Percentiles rank a stretch among this genome's conserved stretches.
Evolutionary conservation across 2,797 vertebrate genomes (phyloP).

Genomic region (Geotrypetes seraphini): DNA sequence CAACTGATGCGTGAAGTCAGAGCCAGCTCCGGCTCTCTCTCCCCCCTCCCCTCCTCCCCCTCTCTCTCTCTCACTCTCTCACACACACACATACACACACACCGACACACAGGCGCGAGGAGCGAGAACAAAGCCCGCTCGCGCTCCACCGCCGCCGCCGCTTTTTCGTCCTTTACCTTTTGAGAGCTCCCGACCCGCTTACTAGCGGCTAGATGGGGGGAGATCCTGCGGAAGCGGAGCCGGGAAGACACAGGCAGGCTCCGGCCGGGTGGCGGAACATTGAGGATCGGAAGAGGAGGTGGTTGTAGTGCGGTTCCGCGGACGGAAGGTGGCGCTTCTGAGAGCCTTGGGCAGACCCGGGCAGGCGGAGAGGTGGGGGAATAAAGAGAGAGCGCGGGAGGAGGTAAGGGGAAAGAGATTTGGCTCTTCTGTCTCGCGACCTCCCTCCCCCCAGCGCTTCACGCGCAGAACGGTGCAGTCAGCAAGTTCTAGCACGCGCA

Average conservation of each 20-base stretch:
- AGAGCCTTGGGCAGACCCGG: slow-evolving; percentile 16
- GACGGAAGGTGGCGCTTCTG: slow-evolving; percentile 50
- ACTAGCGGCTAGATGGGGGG: slow-evolving; percentile 53
- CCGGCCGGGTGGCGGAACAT: slow-evolving; percentile 57
- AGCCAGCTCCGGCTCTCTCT: slow-evolving; percentile 36
- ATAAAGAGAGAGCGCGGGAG: neutral
- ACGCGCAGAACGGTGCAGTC: slow-evolving; percentile 39
- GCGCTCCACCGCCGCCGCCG: slow-evolving; percentile 40
- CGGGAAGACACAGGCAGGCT: slow-evolving; percentile 42
- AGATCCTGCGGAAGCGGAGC: slow-evolving; percentile 44
- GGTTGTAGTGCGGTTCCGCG: slow-evolving; percentile 35
- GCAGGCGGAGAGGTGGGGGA: neutral
- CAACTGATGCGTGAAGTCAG: slow-evolving; percentile 72
- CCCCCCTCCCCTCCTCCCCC: slow-evolving; percentile 8
- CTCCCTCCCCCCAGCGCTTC: slow-evolving; percentile 24
- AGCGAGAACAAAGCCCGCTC: slow-evolving; percentile 4
- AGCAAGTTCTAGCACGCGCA: slow-evolving; percentile 40
- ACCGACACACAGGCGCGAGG: neutral
- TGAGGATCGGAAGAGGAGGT: slow-evolving; percentile 51
- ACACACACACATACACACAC: slow-evolving; percentile 25
- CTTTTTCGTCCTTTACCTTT: slow-evolving; percentile 68
- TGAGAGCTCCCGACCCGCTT: slow-evolving; percentile 59
- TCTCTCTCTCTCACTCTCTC: slow-evolving; percentile 19
- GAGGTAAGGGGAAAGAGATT: slow-evolving; percentile 12
- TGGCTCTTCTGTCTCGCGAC: slow-evolving; percentile 16